Conservation (phyloP, 30 jellyfish, hydroid and myxozoan genomes). For the Mastigias papua region DNA sequence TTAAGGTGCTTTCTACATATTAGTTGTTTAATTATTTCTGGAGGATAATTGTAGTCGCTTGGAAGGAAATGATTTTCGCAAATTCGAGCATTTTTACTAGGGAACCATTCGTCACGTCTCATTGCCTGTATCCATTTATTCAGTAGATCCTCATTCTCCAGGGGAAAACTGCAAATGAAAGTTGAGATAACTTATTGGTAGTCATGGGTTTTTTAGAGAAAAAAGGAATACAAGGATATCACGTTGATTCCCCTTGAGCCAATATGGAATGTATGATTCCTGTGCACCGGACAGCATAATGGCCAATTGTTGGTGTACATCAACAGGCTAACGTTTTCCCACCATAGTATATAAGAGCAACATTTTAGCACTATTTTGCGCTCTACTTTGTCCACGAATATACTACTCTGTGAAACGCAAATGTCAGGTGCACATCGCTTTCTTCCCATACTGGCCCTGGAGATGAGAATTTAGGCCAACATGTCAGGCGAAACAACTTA, state of each 20-base stretch:
- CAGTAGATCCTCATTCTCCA: slow-evolving; percentile 14
- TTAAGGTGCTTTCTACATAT: neutral
- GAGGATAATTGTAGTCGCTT: slow-evolving; percentile 30
- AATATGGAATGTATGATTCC: too few relatives aligned
- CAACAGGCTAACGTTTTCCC: too few relatives aligned
- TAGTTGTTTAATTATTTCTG: neutral
- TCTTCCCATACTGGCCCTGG: neutral
- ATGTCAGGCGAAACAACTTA: neutral
- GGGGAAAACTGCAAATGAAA: neutral
- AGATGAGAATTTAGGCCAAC: neutral
- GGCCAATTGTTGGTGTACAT: too few relatives aligned
- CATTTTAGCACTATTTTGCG: too few relatives aligned
- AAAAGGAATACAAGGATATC: neutral
- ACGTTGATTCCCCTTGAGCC: neutral
- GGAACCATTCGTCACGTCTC: slow-evolving; percentile 36
- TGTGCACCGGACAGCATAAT: too few relatives aligned
- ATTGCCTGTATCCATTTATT: slow-evolving; percentile 20
- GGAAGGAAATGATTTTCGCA: slow-evolving; percentile 43
- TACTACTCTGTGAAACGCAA: too few relatives aligned
- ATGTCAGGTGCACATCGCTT: too few relatives aligned
- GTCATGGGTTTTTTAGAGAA: neutral
- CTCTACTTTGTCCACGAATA: too few relatives aligned
- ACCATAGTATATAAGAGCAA: too few relatives aligned
- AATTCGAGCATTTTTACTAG: slow-evolving; percentile 17
- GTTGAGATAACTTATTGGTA: neutral